phyloP scores from a whole-genome alignment of 2,797 vertebrate species.

The Danio albolineatus region DNA sequence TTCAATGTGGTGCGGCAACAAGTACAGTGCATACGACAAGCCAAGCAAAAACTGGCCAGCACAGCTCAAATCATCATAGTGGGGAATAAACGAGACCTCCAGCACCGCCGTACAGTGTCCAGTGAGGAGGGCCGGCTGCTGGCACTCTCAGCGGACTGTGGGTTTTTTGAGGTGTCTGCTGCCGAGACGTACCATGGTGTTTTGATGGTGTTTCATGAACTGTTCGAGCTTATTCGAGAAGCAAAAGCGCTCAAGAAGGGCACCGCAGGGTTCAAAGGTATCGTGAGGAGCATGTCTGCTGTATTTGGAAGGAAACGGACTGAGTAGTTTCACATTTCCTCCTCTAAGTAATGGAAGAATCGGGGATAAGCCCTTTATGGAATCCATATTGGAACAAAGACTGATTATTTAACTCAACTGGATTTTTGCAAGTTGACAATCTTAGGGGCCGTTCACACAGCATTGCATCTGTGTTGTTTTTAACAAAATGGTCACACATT shows the following conservation, averaged over 20 bases:
- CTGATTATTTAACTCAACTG: background rate
- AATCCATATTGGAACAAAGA: conserved; percentile 58
- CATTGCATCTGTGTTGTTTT: background rate
- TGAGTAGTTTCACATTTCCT: conserved; percentile 59
- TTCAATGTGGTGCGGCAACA: conserved; percentile 75
- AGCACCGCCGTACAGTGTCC: conserved; percentile 77
- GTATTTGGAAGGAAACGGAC: conserved; percentile 79
- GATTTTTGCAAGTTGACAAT: conserved; percentile 40
- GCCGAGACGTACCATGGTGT: conserved; percentile 84
- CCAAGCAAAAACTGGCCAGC: conserved; percentile 63
- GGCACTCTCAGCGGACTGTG: conserved; percentile 76
- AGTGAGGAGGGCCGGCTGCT: conserved; percentile 81
- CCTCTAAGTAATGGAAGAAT: background rate
- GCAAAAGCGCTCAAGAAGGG: conserved; percentile 69
- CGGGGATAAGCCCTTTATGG: conserved; percentile 13
- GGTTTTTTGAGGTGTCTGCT: conserved; percentile 82
- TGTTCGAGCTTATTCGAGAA: conserved; percentile 76
- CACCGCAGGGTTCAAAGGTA: conserved; percentile 71
- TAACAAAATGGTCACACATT: background rate
- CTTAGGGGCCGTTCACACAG: background rate
- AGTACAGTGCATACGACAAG: conserved; percentile 67
- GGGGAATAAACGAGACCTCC: conserved; percentile 83
- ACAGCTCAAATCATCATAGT: conserved; percentile 75
- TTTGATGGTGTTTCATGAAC: conserved; percentile 78
- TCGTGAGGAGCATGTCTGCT: conserved; percentile 82